A percentile compares a stretch with the other conserved stretches of the same genome.
phyloP scores from a whole-genome alignment of 92 coral and sea anemone genomes.

The Heteractis magnifica region DNA sequence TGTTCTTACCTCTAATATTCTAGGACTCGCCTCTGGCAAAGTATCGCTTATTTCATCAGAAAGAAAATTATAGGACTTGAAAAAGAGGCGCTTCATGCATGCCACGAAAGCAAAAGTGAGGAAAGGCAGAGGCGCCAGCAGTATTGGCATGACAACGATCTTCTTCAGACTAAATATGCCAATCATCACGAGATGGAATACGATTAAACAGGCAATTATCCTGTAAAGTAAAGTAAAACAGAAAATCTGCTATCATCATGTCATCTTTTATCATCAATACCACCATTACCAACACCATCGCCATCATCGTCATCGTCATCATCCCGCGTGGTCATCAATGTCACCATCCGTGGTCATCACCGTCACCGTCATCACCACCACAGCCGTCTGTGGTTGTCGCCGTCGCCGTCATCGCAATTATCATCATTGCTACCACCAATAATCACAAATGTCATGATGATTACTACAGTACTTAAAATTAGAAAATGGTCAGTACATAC shows the following conservation, averaged over 20 bases:
- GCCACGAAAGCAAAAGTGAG: conserved; percentile 2
- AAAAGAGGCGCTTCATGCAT: conserved; percentile 7
- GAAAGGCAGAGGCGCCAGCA: conserved; percentile 29
- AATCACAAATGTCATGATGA: not conserved
- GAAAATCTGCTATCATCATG: no score
- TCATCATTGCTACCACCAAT: no score
- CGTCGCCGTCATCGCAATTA: no score
- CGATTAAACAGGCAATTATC: conserved; percentile 23
- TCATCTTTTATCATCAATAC: not conserved
- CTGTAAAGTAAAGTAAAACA: conserved; percentile 1
- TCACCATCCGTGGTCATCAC: not conserved
- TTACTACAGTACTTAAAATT: no score
- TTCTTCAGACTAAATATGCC: conserved; percentile 38
- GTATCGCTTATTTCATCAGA: conserved; percentile 7
- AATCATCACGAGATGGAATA: conserved; percentile 38
- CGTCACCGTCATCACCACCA: not conserved
- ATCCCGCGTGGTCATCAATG: not conserved
- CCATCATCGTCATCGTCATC: not conserved
- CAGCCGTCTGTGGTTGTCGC: no score
- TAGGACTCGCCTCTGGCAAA: conserved; percentile 35
- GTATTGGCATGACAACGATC: conserved; percentile 14
- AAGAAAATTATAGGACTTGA: not conserved
- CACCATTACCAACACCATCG: not conserved
- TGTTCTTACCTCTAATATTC: conserved; percentile 25
- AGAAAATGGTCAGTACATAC: conserved; percentile 23